Percentiles rank a stretch among this genome's conserved stretches.
These are phyloP conservation scores for Drosophila bifasciata DNA, from an alignment of 1,140 invertebrate genomes.

Conservation along the genomic window DNA sequence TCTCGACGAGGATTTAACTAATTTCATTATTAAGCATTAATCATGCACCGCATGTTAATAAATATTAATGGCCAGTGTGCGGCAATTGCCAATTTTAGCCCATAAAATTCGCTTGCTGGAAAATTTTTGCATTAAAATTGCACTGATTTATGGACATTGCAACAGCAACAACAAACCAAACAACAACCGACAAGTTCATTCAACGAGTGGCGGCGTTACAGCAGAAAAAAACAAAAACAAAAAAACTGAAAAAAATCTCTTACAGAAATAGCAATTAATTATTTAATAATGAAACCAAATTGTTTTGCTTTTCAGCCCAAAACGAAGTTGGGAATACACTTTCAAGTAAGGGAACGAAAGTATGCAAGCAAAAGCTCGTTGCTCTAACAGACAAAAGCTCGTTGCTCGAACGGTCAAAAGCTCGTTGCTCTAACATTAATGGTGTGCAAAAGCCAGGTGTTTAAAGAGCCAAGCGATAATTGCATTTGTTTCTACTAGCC, in stretches of 20 bases:
- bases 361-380: too few species aligned
- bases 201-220: conserved; percentile 29
- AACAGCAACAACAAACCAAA: conserved; percentile 19
- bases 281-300: conserved; percentile 55
- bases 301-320: too few species aligned
- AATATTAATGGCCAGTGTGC: conserved; percentile 71
- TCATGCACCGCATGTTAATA: conserved; percentile 77
- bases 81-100: conserved; percentile 69
- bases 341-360: too few species aligned
- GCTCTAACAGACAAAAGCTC: too few species aligned
- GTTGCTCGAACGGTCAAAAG: too few species aligned
- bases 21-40: conserved; percentile 76
- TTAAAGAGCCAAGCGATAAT: too few species aligned
- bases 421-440: too few species aligned
- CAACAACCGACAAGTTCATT: conserved; percentile 60
- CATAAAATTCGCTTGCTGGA: conserved; percentile 77
- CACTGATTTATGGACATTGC: conserved; percentile 58
- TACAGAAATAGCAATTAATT: conserved; percentile 70
- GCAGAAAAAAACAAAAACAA: conserved; percentile 10
- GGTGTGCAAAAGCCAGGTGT: too few species aligned
- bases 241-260: conserved; percentile 33
- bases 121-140: conserved; percentile 71
- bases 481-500: neutral
- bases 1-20: conserved; percentile 51
- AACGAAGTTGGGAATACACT: too few species aligned